Evolutionary conservation across 2,888 invertebrate species (phyloP).

Genomic region (Tricholauxania praeusta): DNA sequence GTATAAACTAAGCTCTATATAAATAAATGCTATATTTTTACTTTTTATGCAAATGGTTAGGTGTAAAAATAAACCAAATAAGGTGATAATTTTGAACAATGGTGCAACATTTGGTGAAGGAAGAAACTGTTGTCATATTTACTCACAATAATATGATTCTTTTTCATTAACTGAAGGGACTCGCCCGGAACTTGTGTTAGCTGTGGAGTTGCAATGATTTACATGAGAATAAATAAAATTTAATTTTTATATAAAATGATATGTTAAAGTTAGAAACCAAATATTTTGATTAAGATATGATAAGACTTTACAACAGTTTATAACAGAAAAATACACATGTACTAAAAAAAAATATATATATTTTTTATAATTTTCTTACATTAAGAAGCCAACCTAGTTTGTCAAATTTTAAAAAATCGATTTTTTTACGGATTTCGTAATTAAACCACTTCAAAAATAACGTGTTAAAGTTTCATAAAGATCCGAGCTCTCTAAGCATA

Average conservation of each 20-base stretch:
- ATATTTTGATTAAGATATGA: too few species aligned
- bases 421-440: too few species aligned
- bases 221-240: conserved; percentile 33
- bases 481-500: too few species aligned
- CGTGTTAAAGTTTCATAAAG: too few species aligned
- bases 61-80: conserved; percentile 17
- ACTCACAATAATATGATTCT: conserved; percentile 74
- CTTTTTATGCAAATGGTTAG: neutral
- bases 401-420: too few species aligned
- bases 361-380: too few species aligned
- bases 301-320: too few species aligned
- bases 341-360: too few species aligned
- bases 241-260: neutral
- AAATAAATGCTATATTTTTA: too few species aligned
- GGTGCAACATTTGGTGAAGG: conserved; percentile 27
- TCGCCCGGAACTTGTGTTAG: conserved; percentile 70
- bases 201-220: conserved; percentile 69
- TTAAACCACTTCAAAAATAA: too few species aligned
- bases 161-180: conserved; percentile 70
- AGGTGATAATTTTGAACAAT: conserved; percentile 21
- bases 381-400: too few species aligned
- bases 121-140: conserved; percentile 51
- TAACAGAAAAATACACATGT: too few species aligned
- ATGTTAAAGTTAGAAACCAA: neutral
- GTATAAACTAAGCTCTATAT: conserved; percentile 10